These are phyloP conservation scores for Drosophila azteca DNA, from an alignment of 1,140 invertebrate species.

Conservation along the genomic window DNA sequence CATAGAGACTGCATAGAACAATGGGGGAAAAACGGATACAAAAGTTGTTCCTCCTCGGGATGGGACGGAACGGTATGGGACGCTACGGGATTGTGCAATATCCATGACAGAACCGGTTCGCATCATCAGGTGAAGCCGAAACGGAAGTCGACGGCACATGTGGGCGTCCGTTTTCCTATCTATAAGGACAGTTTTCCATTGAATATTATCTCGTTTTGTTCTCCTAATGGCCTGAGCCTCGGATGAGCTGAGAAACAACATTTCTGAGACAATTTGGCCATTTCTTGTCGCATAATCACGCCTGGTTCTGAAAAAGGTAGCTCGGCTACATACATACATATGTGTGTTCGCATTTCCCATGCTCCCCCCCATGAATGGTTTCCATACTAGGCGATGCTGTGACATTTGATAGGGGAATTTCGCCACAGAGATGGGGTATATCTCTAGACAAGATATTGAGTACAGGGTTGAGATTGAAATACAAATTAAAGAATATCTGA, in stretches of 20 bases:
- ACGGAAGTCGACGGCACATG: constrained; percentile 64
- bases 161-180: constrained; percentile 29
- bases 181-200: neutral
- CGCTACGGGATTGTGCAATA: constrained; percentile 60
- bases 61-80: too few relatives aligned
- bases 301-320: constrained; percentile 14
- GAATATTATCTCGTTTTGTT: constrained; percentile 27
- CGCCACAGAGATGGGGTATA: too few relatives aligned
- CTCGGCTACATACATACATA: too few relatives aligned
- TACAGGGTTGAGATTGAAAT: too few relatives aligned
- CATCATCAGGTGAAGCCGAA: constrained; percentile 72
- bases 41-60: constrained; percentile 14
- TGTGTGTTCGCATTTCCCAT: too few relatives aligned
- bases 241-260: constrained; percentile 35
- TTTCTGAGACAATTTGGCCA: constrained; percentile 37
- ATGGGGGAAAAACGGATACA: constrained; percentile 43
- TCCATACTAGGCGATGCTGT: too few relatives aligned
- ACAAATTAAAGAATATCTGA: too few relatives aligned
- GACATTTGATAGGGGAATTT: too few relatives aligned
- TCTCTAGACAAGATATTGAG: too few relatives aligned
- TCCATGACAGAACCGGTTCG: constrained; percentile 54
- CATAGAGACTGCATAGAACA: constrained; percentile 35
- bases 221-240: constrained; percentile 40
- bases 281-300: constrained; percentile 47
- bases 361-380: too few relatives aligned